Evolutionary conservation across 1,140 invertebrate genomes (phyloP), one percentile per base, ranked within the genome.

Genomic region (Telenomus remus): DNA sequence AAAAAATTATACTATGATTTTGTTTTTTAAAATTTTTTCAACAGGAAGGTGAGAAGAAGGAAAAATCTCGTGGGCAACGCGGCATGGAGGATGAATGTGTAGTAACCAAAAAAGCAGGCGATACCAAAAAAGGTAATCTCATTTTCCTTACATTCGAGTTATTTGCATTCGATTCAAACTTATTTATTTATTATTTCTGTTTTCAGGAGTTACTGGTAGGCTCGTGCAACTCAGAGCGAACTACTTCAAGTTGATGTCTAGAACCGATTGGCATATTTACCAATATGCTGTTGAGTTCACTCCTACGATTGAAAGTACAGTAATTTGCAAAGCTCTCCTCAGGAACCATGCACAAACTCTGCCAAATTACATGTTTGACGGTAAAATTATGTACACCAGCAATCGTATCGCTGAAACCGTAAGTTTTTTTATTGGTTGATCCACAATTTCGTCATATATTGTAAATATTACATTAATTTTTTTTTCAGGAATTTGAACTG

Each of bases 231-330:
- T 96, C 0, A 61, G 88, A 1, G 86, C 94, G 0, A 97, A 97
- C 82, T 96, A 94, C 69, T 96, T 95, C 71, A 87, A 89, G 9
- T 70, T 97, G 0, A 54, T 91, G 4, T 90, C 90, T 0, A 87
- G 85, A 1, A 91, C 93, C 0, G 88, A 94, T 42, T 96, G 94
- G 94, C 86, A 90, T 33, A 84, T 97, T 0, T 93, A 92, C 63
- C 94, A 96, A 72, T 97, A 97, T 82, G 90, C 92, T 63, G 95
- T 97, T 0, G 92, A 94, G 77, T 94, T 96, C 78, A 79, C 82
- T 0, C 95, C 95, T 0, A 89, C 92, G 6, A 91, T 95, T 65
- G 94, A 95, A 54, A 86, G 89, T 11, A 93, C 91, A 0, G 54
- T 60, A 0, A 83, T 92, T 1, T 89, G 92, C 19, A 93, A 92